These are phyloP conservation scores for Isichthys henryi DNA, from an alignment of 2,113 vertebrate genomes.

Conservation along the genomic window DNA sequence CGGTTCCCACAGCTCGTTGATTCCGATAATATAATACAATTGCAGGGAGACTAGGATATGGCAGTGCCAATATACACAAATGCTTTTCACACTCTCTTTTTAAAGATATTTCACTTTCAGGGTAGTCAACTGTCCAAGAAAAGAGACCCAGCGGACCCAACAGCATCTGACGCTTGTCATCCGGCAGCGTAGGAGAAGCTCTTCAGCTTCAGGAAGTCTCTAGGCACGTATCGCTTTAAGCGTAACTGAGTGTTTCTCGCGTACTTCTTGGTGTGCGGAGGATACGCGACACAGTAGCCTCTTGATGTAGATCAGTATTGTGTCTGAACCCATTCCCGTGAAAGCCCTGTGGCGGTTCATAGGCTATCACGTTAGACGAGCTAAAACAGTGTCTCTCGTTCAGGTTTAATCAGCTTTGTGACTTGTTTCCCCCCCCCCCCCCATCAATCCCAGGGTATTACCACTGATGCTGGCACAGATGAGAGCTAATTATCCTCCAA, in stretches of 20 bases:
- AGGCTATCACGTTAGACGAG: not conserved
- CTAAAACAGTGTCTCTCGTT: not conserved
- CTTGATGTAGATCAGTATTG: not conserved
- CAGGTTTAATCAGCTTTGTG: not conserved
- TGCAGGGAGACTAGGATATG: not conserved
- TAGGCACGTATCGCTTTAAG: not conserved
- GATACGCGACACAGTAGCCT: not conserved
- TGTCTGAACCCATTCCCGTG: not conserved
- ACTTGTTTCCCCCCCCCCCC: not conserved
- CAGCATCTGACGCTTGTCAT: not conserved
- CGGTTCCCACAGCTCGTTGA: not conserved
- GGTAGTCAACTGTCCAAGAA: not conserved
- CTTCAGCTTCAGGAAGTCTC: not conserved
- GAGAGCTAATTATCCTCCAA: constrained; percentile 2
- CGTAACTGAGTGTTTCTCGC: not conserved
- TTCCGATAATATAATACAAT: not conserved
- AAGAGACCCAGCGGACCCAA: not conserved
- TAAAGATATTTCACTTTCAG: not conserved
- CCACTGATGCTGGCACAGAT: not conserved
- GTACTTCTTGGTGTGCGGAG: not conserved
- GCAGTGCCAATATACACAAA: not conserved
- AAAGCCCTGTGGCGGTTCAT: not conserved
- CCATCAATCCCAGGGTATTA: not conserved
- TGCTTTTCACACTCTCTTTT: not conserved
- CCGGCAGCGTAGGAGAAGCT: not conserved